phyloP scores from a whole-genome alignment of 1,140 invertebrate genomes.

The Drosophila teissieri region DNA sequence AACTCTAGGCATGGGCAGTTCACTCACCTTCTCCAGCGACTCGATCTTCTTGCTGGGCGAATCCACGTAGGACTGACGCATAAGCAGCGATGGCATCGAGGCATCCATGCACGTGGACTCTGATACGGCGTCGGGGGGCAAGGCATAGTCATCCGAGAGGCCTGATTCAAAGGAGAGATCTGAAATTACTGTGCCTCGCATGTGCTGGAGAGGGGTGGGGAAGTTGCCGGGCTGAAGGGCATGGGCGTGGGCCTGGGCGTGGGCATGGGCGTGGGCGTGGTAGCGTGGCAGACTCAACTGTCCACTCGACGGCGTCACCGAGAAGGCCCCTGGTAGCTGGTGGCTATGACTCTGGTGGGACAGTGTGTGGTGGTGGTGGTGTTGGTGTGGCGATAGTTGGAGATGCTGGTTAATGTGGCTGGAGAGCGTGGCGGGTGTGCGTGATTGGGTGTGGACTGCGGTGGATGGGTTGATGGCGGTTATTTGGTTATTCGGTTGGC shows the following conservation, averaged over 20 bases:
- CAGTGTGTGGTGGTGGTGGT: slow-evolving; percentile 42
- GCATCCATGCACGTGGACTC: slow-evolving; percentile 90
- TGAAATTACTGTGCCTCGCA: slow-evolving; percentile 86
- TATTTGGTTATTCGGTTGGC: slow-evolving; percentile 36
- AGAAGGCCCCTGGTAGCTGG: slow-evolving; percentile 10
- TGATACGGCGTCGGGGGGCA: slow-evolving; percentile 96
- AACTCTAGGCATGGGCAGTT: neutral
- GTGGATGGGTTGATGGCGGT: slow-evolving; percentile 39
- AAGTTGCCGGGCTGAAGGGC: slow-evolving; percentile 61
- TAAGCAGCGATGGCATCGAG: slow-evolving; percentile 88
- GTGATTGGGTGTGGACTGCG: slow-evolving; percentile 44
- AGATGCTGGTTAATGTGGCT: slow-evolving; percentile 46
- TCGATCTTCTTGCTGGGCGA: slow-evolving; percentile 90
- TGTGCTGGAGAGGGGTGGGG: slow-evolving; percentile 49
- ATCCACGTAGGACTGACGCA: slow-evolving; percentile 88
- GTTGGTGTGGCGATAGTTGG: slow-evolving; percentile 18
- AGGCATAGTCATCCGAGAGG: slow-evolving; percentile 97
- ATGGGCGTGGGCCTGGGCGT: slow-evolving; percentile 37
- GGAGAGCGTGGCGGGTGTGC: slow-evolving; percentile 41
- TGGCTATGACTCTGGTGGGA: slow-evolving; percentile 27
- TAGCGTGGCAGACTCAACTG: slow-evolving; percentile 73
- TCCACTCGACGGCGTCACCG: slow-evolving; percentile 19
- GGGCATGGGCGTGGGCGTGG: slow-evolving; percentile 57
- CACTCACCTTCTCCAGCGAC: slow-evolving; percentile 91
- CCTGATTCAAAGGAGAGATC: slow-evolving; percentile 96